phyloP scores from a whole-genome alignment of 2,113 vertebrate genomes.

The Petrocephalus microphthalmus region DNA sequence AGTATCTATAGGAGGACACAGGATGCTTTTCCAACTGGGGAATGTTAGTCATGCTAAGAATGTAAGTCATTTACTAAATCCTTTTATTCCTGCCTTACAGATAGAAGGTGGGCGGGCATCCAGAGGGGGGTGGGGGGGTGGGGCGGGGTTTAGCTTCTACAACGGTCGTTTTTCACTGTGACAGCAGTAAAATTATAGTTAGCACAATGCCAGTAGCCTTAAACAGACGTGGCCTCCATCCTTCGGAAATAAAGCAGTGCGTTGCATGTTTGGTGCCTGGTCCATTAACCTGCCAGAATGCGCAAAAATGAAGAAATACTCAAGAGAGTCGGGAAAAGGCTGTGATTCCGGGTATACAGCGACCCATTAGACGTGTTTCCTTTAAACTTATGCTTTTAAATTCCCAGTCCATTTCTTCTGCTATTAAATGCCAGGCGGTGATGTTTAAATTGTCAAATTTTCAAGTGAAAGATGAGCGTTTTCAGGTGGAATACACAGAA shows the following conservation, averaged over 20 bases:
- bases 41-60: constrained; percentile 7
- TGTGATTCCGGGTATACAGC: not conserved
- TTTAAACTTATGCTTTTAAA: not conserved
- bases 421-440: not conserved
- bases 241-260: not conserved
- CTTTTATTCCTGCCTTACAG: constrained; percentile 11
- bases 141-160: not conserved
- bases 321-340: not conserved
- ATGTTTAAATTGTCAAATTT: not conserved
- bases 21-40: not conserved
- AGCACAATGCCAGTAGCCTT: not conserved
- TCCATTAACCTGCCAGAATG: constrained; percentile 8
- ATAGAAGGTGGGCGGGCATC: constrained; percentile 8
- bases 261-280: not conserved
- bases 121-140: not conserved
- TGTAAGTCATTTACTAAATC: constrained; percentile 17
- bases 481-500: not conserved
- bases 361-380: not conserved
- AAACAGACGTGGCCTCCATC: not conserved
- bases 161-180: constrained; percentile 4
- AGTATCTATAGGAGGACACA: not conserved
- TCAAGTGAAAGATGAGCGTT: not conserved
- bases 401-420: not conserved
- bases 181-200: constrained; percentile 5
- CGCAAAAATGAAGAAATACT: not conserved